These are phyloP conservation scores for Zeugodacus cucurbitae DNA, from an alignment of 1,140 invertebrate species.

Conservation along the genomic window DNA sequence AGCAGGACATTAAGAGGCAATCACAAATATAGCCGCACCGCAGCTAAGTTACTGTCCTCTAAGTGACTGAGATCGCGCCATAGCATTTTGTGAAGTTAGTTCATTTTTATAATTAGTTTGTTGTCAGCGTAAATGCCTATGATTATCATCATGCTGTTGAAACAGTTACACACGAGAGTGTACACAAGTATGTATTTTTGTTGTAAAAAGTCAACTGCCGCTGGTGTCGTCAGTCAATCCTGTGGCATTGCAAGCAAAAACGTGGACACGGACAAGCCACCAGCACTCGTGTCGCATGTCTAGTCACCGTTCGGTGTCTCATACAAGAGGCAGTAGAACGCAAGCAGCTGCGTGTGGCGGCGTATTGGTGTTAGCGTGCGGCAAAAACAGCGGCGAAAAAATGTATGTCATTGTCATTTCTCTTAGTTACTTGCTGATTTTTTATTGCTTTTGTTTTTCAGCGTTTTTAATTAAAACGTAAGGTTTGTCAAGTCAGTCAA, in stretches of 20 bases:
- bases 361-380: neutral
- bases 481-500: neutral
- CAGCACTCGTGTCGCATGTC: neutral
- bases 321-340: neutral
- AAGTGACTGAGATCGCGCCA: neutral
- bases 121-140: conserved; percentile 20
- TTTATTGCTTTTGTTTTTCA: conserved; percentile 20
- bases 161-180: neutral
- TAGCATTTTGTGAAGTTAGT: neutral
- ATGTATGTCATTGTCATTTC: conserved; percentile 9
- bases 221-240: neutral
- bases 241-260: neutral
- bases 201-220: neutral
- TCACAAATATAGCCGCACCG: neutral
- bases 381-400: neutral
- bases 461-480: conserved; percentile 1
- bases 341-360: neutral
- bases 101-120: conserved; percentile 4
- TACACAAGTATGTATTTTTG: too few species aligned
- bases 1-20: neutral
- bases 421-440: neutral
- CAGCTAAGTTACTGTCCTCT: neutral
- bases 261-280: neutral
- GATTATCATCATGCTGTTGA: neutral
- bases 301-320: neutral